phyloP scores from a whole-genome alignment of 2,888 invertebrate genomes.

The Stenurella melanura region DNA sequence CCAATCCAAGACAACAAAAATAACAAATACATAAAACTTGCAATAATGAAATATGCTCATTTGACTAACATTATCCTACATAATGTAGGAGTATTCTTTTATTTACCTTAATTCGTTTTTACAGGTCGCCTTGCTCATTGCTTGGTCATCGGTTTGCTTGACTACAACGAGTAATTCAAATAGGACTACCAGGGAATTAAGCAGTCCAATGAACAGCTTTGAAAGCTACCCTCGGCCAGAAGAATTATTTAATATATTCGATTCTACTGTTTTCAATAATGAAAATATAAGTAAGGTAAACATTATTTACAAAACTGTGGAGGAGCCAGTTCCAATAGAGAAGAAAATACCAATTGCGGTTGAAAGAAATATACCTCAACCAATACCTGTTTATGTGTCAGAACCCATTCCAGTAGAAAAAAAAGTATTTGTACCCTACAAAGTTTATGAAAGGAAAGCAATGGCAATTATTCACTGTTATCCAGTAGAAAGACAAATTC shows the following conservation, averaged over 20 bases:
- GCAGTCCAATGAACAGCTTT: background rate
- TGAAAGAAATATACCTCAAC: slow-evolving; percentile 78
- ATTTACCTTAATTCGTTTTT: background rate
- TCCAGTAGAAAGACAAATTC: slow-evolving; percentile 80
- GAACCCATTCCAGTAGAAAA: slow-evolving; percentile 82
- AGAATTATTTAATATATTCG: slow-evolving; percentile 6
- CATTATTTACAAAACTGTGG: slow-evolving; percentile 62
- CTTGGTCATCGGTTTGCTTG: background rate
- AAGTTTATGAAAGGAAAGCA: slow-evolving; percentile 81
- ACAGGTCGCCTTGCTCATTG: background rate
- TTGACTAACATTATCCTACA: no score
- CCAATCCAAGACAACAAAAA: no score
- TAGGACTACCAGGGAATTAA: background rate
- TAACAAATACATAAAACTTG: no score
- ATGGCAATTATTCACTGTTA: slow-evolving; percentile 71
- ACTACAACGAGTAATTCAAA: background rate
- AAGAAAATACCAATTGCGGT: slow-evolving; percentile 81
- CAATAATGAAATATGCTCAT: no score
- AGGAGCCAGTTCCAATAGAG: slow-evolving; percentile 82
- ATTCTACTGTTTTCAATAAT: background rate
- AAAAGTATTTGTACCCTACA: slow-evolving; percentile 80
- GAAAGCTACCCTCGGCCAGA: background rate
- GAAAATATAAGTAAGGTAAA: slow-evolving; percentile 10
- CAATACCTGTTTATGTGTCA: slow-evolving; percentile 82
- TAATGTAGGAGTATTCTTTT: no score